Percentiles rank a stretch among this genome's conserved stretches.
Conservation (phyloP, 2,888 invertebrate species). For the Scaptomyza polygonia region DNA sequence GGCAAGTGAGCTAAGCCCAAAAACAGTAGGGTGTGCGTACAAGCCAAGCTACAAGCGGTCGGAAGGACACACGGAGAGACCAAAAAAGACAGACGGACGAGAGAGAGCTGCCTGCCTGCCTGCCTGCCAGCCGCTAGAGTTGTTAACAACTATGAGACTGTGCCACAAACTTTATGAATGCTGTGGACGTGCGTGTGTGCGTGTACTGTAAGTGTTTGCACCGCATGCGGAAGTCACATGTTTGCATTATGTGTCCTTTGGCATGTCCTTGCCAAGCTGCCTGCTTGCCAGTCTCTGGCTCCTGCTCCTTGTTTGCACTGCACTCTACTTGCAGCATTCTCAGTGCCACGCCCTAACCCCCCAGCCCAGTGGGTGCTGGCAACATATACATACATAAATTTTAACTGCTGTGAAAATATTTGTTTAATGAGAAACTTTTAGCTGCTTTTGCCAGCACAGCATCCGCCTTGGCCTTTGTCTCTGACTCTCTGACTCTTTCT, state of each 20-base stretch:
- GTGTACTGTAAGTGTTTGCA: slow-evolving; percentile 75
- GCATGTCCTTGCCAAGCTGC: slow-evolving; percentile 73
- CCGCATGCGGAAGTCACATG: slow-evolving; percentile 81
- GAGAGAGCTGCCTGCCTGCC: slow-evolving; percentile 13
- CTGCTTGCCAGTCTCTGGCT: slow-evolving; percentile 20
- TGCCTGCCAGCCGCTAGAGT: slow-evolving; percentile 64
- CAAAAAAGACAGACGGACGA: slow-evolving; percentile 17
- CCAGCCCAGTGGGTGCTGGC: slow-evolving; percentile 23
- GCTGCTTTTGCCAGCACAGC: slow-evolving; percentile 47
- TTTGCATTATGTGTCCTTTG: slow-evolving; percentile 81
- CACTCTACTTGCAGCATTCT: slow-evolving; percentile 67
- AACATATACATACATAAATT: slow-evolving; percentile 63
- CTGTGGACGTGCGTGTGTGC: slow-evolving; percentile 27
- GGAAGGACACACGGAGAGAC: slow-evolving; percentile 51
- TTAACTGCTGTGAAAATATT: slow-evolving; percentile 79
- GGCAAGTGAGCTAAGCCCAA: slow-evolving; percentile 33
- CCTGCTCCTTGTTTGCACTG: slow-evolving; percentile 66
- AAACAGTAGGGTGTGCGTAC: slow-evolving; percentile 57
- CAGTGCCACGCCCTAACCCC: not conserved
- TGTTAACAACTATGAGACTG: slow-evolving; percentile 80
- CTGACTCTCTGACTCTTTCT: not conserved
- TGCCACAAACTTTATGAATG: slow-evolving; percentile 78
- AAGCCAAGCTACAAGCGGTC: slow-evolving; percentile 77
- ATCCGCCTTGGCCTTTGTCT: slow-evolving; percentile 23
- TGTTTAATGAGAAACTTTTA: slow-evolving; percentile 82